Evolutionary conservation across 2,888 invertebrate species (phyloP).

Genomic region (Hermaeophaga mercurialis): DNA sequence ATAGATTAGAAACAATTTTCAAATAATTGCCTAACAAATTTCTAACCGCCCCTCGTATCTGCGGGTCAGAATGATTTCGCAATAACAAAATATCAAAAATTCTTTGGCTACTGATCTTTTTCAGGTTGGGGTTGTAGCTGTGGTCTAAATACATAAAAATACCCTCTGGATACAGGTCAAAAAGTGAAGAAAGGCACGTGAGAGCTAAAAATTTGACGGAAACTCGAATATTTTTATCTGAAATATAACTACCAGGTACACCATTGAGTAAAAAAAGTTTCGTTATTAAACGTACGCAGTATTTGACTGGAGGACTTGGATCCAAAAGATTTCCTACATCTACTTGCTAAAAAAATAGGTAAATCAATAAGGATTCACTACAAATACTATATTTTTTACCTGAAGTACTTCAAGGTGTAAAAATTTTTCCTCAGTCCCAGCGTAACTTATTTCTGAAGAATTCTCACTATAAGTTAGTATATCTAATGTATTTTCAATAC

Average conservation of each 20-base stretch:
- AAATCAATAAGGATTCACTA: neutral
- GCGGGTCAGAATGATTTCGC: slow-evolving; percentile 78
- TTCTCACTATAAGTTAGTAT: slow-evolving; percentile 48
- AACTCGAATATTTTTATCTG: slow-evolving; percentile 80
- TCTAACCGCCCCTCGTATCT: slow-evolving; percentile 75
- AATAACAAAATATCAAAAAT: slow-evolving; percentile 74
- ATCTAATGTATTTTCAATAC: slow-evolving; percentile 48
- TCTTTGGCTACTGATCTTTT: slow-evolving; percentile 59
- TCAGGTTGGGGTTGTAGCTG: slow-evolving; percentile 52
- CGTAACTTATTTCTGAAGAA: slow-evolving; percentile 53
- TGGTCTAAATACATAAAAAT: slow-evolving; percentile 71
- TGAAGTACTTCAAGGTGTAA: slow-evolving; percentile 28
- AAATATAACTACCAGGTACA: slow-evolving; percentile 61
- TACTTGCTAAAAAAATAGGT: slow-evolving; percentile 58
- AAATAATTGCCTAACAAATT: slow-evolving; percentile 72
- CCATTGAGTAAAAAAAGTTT: slow-evolving; percentile 77
- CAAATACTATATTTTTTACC: slow-evolving; percentile 24
- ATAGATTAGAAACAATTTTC: slow-evolving; percentile 63
- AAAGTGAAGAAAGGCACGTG: slow-evolving; percentile 76
- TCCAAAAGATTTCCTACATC: slow-evolving; percentile 72
- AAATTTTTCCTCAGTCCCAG: slow-evolving; percentile 31
- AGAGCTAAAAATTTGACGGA: slow-evolving; percentile 90
- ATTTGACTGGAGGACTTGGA: slow-evolving; percentile 68
- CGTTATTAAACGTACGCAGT: slow-evolving; percentile 73
- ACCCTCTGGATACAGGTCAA: slow-evolving; percentile 74